Base-by-base conservation (phyloP, 2,888 invertebrate genomes). In the Acleris laterana region DNA sequence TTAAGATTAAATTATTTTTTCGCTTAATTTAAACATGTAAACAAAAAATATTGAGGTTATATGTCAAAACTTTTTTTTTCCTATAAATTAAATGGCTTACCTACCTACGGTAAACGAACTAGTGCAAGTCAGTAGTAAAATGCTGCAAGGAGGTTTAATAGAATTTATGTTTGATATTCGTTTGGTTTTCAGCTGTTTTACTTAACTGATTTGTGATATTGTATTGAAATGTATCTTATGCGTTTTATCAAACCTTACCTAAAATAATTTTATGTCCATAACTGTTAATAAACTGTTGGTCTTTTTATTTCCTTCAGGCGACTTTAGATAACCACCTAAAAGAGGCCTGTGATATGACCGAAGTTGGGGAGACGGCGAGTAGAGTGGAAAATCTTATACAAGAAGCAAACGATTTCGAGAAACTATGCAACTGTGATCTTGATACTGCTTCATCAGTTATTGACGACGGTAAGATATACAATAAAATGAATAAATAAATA, bases 341-440 rank as follows among this genome's bases (percentile, higher is more conserved):
- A 91, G 94, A 94, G 58, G 94, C 97, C 53, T 95, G 95, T 69
- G 97, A 96, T 74, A 97, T 98, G 96, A 96, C 96, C 2, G 98
- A 98, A 86, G 95, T 97, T 64, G 98, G 98, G 5, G 98, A 98
- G 84, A 97, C 97, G n/a, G 96, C 97, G 46, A 93, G 93, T 57
- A 94, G 96, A 75, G 97, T 98, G 5, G 97, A 98, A 73, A 95
- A 94, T 62, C 93, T 98, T 22, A 94, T 97, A 62, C 94, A 95
- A 78, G 97, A 98, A 77, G 96, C 97, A 5, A 94, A 94, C 69
- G 93, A 95, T 63, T 97, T 98, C 88, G 96, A 97, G 80, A 95
- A 95, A 88, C 94, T 95, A 63, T 96, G 96, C 87, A 93, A 96
- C 94, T 95, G 94, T 79, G 98, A 98, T 89, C 95, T 98, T 70